Conservation (phyloP, 2,888 invertebrate species). For the Folsomia manolachei region DNA sequence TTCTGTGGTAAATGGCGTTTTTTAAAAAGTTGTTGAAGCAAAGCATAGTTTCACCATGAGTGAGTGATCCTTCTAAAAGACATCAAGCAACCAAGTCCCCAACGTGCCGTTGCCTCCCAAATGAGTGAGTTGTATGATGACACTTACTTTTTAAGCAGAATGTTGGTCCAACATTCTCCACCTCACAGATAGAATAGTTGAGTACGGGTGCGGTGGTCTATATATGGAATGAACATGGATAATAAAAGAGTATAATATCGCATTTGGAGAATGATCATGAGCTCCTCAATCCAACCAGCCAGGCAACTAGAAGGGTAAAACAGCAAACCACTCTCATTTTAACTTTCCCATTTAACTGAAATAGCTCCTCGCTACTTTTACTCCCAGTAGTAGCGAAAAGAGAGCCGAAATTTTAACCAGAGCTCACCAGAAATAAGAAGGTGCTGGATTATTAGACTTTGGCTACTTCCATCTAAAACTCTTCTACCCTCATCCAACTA, state of each 20-base stretch:
- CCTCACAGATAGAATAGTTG: background rate
- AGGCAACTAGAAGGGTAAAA: too few relatives aligned
- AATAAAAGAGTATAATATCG: conserved; percentile 8
- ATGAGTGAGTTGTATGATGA: background rate
- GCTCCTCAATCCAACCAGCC: background rate
- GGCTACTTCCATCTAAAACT: too few relatives aligned
- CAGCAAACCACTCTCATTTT: background rate
- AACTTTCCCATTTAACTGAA: background rate
- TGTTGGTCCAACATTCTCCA: background rate
- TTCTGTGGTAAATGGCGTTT: too few relatives aligned
- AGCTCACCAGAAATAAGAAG: too few relatives aligned
- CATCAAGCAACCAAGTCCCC: background rate
- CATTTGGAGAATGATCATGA: conserved; percentile 12
- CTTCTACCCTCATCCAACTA: background rate
- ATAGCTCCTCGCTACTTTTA: too few relatives aligned
- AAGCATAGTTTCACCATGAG: background rate
- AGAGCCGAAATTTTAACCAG: too few relatives aligned
- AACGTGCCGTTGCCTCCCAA: background rate
- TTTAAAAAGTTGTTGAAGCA: background rate
- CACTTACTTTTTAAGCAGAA: background rate
- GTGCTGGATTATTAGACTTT: background rate
- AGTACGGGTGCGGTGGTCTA: too few relatives aligned
- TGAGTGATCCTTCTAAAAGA: too few relatives aligned
- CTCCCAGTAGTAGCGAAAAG: too few relatives aligned
- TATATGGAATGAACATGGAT: background rate